A percentile compares a stretch with the other conserved stretches of the same genome.
Evolutionary conservation across 2,797 vertebrate genomes (phyloP).

Genomic region (Craterocephalus amniculus): DNA sequence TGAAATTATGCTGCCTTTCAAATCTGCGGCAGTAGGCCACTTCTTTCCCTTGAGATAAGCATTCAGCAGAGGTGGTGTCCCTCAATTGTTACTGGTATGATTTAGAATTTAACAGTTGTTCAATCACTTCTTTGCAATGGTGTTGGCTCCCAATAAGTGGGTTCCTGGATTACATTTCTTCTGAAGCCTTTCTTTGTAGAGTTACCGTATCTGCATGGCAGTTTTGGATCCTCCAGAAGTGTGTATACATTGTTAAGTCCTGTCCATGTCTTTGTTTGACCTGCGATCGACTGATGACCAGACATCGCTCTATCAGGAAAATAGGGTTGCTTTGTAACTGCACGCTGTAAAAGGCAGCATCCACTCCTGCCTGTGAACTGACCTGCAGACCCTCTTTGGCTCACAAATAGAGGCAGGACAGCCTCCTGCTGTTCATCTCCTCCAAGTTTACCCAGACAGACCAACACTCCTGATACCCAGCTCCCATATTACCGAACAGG

Average conservation of each 20-base stretch:
- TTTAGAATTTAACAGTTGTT: not conserved
- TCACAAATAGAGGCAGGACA: conserved; percentile 23
- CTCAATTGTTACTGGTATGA: not conserved
- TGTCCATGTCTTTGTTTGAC: not conserved
- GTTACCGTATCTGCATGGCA: not conserved
- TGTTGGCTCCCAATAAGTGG: not conserved
- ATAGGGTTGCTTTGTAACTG: not conserved
- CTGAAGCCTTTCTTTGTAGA: not conserved
- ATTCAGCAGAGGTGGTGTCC: not conserved
- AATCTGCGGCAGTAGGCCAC: not conserved
- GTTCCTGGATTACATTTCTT: not conserved
- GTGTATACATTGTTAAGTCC: not conserved
- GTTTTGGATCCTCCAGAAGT: not conserved
- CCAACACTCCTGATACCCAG: conserved; percentile 55
- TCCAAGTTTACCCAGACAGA: conserved; percentile 32
- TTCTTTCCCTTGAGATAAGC: not conserved
- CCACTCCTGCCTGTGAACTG: conserved; percentile 20
- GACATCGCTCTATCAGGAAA: not conserved
- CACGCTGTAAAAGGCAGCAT: conserved; percentile 27
- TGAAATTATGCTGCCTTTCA: not conserved
- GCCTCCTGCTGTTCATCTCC: conserved; percentile 30
- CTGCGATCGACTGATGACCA: not conserved
- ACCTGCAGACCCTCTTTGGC: conserved; percentile 20
- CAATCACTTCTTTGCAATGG: not conserved
- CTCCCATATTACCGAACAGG: conserved; percentile 75